Percentiles rank a stretch among this genome's conserved stretches.
Conservation (phyloP, 2,888 invertebrate species). For the Eupithecia vulgata region DNA sequence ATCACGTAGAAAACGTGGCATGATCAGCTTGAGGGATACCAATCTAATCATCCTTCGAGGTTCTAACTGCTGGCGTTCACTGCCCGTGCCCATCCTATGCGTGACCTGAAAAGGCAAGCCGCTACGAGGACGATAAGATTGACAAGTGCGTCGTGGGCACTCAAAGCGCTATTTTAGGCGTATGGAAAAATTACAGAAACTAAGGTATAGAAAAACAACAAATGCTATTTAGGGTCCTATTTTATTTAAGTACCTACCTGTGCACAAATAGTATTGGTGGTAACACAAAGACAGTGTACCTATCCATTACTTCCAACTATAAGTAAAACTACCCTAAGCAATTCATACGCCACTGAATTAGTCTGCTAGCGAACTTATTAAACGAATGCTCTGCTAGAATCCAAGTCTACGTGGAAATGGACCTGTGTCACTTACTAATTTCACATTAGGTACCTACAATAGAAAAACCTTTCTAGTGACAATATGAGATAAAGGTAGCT, state of each 20-base stretch:
- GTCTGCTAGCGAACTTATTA: constrained; percentile 40
- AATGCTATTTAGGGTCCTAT: too few species aligned
- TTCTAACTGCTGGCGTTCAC: too few species aligned
- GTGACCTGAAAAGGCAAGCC: too few species aligned
- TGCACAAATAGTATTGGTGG: not conserved
- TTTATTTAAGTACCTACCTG: not conserved
- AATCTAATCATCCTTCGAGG: not conserved
- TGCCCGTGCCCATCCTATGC: too few species aligned
- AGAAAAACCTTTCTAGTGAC: not conserved
- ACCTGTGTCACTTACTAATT: constrained; percentile 9
- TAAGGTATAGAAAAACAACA: not conserved
- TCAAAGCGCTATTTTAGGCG: too few species aligned
- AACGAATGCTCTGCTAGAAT: constrained; percentile 52
- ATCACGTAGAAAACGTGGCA: too few species aligned
- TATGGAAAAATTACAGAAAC: not conserved
- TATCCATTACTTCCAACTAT: not conserved
- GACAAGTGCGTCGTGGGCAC: too few species aligned
- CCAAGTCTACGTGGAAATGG: constrained; percentile 52
- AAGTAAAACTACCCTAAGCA: constrained; percentile 1
- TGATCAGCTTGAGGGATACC: not conserved
- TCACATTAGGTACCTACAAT: not conserved
- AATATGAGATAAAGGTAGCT: not conserved
- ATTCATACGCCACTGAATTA: constrained; percentile 23
- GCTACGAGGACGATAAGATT: too few species aligned
- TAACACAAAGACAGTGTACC: not conserved